phyloP scores from a whole-genome alignment of 1,140 invertebrate species.

The Panagrolaimus sp. region DNA sequence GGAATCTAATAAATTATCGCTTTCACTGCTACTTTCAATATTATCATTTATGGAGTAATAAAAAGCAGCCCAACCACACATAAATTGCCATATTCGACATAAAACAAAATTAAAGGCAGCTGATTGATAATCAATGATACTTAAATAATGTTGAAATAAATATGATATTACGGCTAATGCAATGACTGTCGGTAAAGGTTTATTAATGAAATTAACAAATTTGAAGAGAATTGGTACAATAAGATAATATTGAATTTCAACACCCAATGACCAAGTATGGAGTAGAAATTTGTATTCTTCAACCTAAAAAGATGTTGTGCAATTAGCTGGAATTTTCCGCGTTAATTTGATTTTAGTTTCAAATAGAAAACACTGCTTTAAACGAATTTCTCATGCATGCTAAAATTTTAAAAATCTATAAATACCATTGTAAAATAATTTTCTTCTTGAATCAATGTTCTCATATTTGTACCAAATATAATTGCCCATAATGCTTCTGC shows the following conservation, averaged over 20 bases:
- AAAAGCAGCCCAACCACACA: neutral
- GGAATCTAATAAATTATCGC: neutral
- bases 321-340: too few relatives aligned
- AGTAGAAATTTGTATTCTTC: conserved; percentile 3
- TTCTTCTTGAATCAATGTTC: neutral
- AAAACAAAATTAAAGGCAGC: neutral
- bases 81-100: conserved; percentile 9
- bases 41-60: neutral
- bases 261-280: conserved; percentile 2
- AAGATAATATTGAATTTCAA: conserved; percentile 5
- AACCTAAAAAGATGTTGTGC: neutral
- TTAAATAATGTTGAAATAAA: neutral
- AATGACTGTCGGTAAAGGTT: neutral
- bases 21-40: too few relatives aligned
- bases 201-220: neutral
- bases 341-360: too few relatives aligned
- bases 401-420: too few relatives aligned
- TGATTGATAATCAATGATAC: neutral
- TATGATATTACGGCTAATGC: neutral
- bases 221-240: neutral
- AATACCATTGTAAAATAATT: neutral
- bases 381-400: too few relatives aligned
- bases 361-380: too few relatives aligned
- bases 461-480: neutral
- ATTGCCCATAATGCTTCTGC: neutral